phyloP scores from a whole-genome alignment of 2,113 vertebrate genomes.

The Acrocephalus kingi region DNA sequence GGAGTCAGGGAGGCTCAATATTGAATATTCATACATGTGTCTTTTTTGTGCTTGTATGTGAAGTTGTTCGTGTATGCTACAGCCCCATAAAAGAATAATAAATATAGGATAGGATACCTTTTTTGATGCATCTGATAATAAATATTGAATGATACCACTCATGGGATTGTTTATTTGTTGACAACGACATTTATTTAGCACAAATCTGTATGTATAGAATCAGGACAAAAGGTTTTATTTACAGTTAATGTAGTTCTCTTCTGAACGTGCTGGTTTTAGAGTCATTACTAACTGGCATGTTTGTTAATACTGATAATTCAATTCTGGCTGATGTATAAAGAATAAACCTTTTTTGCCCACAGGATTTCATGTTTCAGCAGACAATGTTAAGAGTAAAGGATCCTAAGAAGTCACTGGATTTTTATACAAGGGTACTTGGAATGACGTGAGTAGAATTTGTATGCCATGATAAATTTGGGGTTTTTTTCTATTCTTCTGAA shows the following conservation, averaged over 20 bases:
- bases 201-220: neutral
- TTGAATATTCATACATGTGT: fast-evolving
- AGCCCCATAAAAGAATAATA: neutral
- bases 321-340: neutral
- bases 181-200: neutral
- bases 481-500: neutral
- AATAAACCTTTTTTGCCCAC: neutral
- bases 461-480: neutral
- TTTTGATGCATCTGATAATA: neutral
- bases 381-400: conserved; percentile 90
- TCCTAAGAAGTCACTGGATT: conserved; percentile 93
- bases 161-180: neutral
- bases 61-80: neutral
- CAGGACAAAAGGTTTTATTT: neutral
- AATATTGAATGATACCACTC: neutral
- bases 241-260: neutral
- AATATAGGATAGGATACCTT: neutral
- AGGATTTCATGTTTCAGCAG: conserved; percentile 98
- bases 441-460: conserved; percentile 88
- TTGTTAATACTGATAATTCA: neutral
- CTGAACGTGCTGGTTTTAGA: neutral
- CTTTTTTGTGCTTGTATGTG: neutral
- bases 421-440: conserved; percentile 96
- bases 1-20: neutral
- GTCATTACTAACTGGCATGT: neutral